Conservation (phyloP, 1,140 invertebrate species). For the Stegodyphus dumicola region DNA sequence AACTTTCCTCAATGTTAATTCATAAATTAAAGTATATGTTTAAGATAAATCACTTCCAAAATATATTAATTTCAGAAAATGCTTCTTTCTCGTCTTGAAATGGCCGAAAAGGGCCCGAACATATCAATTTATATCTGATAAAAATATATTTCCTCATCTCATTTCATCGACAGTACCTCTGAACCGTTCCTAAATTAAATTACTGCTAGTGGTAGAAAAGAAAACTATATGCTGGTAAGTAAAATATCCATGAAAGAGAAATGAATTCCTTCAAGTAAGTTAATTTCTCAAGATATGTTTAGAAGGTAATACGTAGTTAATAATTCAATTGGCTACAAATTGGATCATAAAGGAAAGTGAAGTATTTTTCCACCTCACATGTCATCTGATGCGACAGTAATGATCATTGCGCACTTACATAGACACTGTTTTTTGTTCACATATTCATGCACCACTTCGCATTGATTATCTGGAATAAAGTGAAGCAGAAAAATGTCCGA, state of each 20-base stretch:
- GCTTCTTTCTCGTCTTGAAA: too few species aligned
- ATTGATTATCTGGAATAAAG: conserved; percentile 50
- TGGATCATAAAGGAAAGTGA: too few species aligned
- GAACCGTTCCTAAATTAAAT: background rate
- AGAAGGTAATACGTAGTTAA: conserved; percentile 31
- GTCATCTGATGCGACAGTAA: too few species aligned
- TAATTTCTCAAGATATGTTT: conserved; percentile 33
- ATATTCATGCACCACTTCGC: background rate
- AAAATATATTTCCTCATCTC: too few species aligned
- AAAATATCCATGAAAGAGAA: conserved; percentile 16
- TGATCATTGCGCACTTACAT: background rate
- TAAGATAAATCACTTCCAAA: too few species aligned
- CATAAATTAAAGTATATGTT: too few species aligned
- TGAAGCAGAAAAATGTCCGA: conserved; percentile 32
- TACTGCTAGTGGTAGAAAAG: too few species aligned
- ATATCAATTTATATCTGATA: too few species aligned
- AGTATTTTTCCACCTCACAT: too few species aligned
- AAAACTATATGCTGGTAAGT: background rate
- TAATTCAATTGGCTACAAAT: conserved; percentile 22
- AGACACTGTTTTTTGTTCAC: background rate
- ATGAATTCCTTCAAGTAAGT: background rate
- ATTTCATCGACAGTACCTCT: background rate
- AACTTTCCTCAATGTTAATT: too few species aligned
- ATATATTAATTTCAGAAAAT: too few species aligned
- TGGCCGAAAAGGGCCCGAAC: too few species aligned